Percentiles rank a stretch among this genome's conserved stretches.
Evolutionary conservation across 2,113 vertebrate species (phyloP).

Genomic region (Tragulus kanchil): DNA sequence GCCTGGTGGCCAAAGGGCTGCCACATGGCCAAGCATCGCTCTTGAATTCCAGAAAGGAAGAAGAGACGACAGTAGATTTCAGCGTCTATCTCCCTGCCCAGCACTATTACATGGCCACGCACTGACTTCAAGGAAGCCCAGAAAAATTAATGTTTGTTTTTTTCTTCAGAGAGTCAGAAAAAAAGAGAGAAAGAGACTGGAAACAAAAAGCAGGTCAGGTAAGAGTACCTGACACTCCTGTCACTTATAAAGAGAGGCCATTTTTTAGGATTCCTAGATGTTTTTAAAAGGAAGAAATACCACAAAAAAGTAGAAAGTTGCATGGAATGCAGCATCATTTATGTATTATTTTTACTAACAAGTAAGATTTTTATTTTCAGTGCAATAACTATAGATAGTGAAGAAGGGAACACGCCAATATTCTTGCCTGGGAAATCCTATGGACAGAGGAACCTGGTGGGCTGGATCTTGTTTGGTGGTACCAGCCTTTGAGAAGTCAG

Average conservation of each 20-base stretch:
- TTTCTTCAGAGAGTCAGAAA: not conserved
- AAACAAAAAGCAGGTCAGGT: not conserved
- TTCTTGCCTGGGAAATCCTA: no score
- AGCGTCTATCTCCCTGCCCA: not conserved
- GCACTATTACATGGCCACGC: not conserved
- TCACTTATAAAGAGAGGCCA: conserved; percentile 2
- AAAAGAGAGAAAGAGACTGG: not conserved
- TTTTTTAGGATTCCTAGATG: not conserved
- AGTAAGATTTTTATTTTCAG: not conserved
- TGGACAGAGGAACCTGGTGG: no score
- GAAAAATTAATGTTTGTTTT: conserved; percentile 14
- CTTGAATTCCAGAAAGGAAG: not conserved
- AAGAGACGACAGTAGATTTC: not conserved
- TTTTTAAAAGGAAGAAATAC: not conserved
- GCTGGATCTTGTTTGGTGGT: not conserved
- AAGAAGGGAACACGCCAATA: no score
- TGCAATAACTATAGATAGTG: not conserved
- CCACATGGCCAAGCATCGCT: not conserved
- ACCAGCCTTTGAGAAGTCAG: not conserved
- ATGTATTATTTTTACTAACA: not conserved
- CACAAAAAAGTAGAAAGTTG: not conserved
- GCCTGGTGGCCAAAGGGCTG: not conserved
- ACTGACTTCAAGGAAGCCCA: not conserved
- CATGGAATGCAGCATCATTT: not conserved
- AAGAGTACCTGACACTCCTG: not conserved